Conservation (phyloP, 2,797 vertebrate genomes). For the Parotocinclus haroldoi region DNA sequence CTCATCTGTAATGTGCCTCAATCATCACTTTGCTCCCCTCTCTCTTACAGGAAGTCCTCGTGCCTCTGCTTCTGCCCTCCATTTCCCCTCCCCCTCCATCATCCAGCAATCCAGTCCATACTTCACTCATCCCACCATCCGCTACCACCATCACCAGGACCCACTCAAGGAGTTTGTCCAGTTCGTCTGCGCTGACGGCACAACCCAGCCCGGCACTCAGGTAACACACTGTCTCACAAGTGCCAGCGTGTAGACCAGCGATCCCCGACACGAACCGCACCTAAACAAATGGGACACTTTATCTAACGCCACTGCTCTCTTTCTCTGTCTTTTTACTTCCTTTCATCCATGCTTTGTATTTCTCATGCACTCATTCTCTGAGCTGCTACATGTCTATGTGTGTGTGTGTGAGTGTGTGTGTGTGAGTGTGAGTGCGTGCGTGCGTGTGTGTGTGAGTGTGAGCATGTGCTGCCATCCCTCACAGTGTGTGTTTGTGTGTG, state of each 20-base stretch:
- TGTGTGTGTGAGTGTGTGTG: conserved; percentile 25
- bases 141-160: conserved; percentile 96
- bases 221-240: conserved; percentile 59
- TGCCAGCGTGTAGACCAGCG: too few species aligned
- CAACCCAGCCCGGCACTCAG: conserved; percentile 87
- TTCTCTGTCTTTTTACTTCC: conserved; percentile 23
- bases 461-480: conserved; percentile 37
- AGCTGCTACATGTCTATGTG: conserved; percentile 8
- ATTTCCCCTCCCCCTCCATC: conserved; percentile 93
- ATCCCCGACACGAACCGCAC: too few species aligned
- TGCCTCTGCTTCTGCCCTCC: conserved; percentile 90
- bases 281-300: conserved; percentile 6
- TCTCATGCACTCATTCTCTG: conserved; percentile 14
- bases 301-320: conserved; percentile 35
- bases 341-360: conserved; percentile 20
- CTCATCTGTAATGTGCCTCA: neutral
- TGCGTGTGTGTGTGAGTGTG: conserved; percentile 17
- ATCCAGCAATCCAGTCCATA: conserved; percentile 96
- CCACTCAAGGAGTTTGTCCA: conserved; percentile 97
- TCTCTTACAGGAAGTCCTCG: conserved; percentile 85
- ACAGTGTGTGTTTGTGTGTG: conserved; percentile 43
- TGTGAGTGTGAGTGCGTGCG: conserved; percentile 30
- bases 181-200: conserved; percentile 93
- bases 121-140: conserved; percentile 95
- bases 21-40: neutral